phyloP scores from a whole-genome alignment of 2,888 invertebrate species.

The Isoperla grammatica region DNA sequence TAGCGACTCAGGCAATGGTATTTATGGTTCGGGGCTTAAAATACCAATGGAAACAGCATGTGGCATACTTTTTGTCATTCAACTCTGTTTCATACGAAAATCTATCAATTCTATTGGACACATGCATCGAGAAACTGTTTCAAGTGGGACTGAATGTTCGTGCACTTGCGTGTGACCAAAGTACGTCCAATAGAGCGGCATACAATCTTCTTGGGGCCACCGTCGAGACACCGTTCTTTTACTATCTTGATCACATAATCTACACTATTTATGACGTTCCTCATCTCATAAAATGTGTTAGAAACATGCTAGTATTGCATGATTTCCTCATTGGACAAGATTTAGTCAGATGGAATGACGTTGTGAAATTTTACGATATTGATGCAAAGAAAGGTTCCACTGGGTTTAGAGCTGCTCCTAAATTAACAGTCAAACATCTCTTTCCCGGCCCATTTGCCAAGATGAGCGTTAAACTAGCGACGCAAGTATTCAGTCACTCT shows the following conservation, averaged over 20 bases:
- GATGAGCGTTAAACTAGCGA: conserved; percentile 33
- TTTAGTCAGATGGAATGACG: conserved; percentile 28
- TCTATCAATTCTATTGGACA: conserved; percentile 26
- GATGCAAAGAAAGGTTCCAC: conserved; percentile 25
- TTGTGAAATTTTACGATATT: conserved; percentile 27
- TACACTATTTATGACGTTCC: conserved; percentile 32
- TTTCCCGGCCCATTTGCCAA: conserved; percentile 32
- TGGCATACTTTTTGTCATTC: conserved; percentile 32
- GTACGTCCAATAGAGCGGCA: conserved; percentile 30
- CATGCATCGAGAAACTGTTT: conserved; percentile 23
- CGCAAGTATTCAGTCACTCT: conserved; percentile 34
- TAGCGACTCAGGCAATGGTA: conserved; percentile 33
- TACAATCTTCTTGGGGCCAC: conserved; percentile 29
- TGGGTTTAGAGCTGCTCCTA: conserved; percentile 29
- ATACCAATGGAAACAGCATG: conserved; percentile 33
- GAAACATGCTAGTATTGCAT: conserved; percentile 30
- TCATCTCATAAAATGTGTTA: conserved; percentile 32
- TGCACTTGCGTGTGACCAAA: conserved; percentile 33
- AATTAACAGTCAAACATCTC: conserved; percentile 32
- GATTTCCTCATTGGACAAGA: conserved; percentile 26
- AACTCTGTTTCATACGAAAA: conserved; percentile 22
- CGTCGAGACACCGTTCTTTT: conserved; percentile 28
- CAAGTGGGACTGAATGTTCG: conserved; percentile 29
- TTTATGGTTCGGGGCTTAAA: conserved; percentile 33
- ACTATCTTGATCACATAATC: conserved; percentile 26